Evolutionary conservation across 2,888 invertebrate genomes (phyloP).

Genomic region (Rhodophaea formosa): DNA sequence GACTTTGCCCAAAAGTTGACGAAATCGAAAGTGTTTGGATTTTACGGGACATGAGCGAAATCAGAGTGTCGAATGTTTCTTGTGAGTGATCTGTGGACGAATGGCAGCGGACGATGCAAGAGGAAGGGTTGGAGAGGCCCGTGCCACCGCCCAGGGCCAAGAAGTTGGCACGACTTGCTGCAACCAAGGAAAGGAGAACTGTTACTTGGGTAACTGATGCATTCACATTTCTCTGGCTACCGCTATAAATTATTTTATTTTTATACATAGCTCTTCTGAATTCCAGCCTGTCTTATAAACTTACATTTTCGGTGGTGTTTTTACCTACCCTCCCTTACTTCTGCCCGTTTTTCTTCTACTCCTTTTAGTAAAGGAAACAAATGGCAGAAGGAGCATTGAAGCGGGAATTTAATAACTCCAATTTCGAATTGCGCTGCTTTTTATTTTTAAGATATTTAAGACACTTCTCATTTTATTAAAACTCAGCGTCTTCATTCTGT

Average conservation of each 20-base stretch:
- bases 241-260: no score
- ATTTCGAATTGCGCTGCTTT: no score
- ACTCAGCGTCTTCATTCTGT: neutral
- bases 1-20: slow-evolving; percentile 61
- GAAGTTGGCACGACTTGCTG: slow-evolving; percentile 66
- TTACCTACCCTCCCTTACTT: no score
- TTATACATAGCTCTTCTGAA: no score
- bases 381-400: no score
- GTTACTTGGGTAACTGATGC: slow-evolving; percentile 62
- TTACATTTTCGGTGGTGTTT: no score
- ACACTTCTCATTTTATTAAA: no score
- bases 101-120: slow-evolving; percentile 49
- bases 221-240: neutral
- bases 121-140: slow-evolving; percentile 44
- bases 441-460: no score
- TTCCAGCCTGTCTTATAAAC: neutral
- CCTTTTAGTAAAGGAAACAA: no score
- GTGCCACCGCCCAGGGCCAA: slow-evolving; percentile 74
- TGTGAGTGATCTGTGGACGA: slow-evolving; percentile 29
- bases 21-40: slow-evolving; percentile 51
- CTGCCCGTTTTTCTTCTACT: no score
- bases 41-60: slow-evolving; percentile 32
- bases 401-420: no score
- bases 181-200: slow-evolving; percentile 58
- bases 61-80: slow-evolving; percentile 27